A percentile compares a stretch with the other conserved stretches of the same genome.
phyloP scores from a whole-genome alignment of 1,140 invertebrate genomes.

The Heliconius hermathena region DNA sequence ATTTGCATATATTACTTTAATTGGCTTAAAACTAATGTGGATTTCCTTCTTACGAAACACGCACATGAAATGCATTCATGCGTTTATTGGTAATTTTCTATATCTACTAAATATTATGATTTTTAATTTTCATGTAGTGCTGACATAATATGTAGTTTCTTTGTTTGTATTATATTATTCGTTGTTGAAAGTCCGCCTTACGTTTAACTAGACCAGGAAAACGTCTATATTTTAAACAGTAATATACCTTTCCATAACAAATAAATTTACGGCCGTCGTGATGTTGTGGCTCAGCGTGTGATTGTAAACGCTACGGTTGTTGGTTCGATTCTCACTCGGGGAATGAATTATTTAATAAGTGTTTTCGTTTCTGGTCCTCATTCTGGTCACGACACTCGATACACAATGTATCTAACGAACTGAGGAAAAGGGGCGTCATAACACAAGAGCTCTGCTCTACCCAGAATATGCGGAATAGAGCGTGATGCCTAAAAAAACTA shows the following conservation, averaged over 20 bases:
- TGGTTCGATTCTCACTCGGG: no score
- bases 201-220: not conserved
- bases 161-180: not conserved
- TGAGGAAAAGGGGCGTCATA: no score
- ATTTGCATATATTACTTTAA: not conserved
- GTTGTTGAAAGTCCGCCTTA: not conserved
- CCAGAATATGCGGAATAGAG: no score
- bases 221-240: not conserved
- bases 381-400: no score
- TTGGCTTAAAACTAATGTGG: not conserved
- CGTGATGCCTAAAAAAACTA: no score
- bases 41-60: not conserved
- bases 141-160: not conserved
- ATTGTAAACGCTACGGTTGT: no score
- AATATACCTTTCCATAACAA: not conserved
- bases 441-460: no score
- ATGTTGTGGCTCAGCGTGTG: no score
- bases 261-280: no score
- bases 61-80: not conserved
- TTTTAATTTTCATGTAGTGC: not conserved
- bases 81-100: not conserved
- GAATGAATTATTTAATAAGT: no score
- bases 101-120: not conserved
- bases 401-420: no score
- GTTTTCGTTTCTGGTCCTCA: no score